Percentiles rank a stretch among this genome's conserved stretches.
Conservation (phyloP, 2,888 invertebrate genomes). For the Plemyria rubiginata region DNA sequence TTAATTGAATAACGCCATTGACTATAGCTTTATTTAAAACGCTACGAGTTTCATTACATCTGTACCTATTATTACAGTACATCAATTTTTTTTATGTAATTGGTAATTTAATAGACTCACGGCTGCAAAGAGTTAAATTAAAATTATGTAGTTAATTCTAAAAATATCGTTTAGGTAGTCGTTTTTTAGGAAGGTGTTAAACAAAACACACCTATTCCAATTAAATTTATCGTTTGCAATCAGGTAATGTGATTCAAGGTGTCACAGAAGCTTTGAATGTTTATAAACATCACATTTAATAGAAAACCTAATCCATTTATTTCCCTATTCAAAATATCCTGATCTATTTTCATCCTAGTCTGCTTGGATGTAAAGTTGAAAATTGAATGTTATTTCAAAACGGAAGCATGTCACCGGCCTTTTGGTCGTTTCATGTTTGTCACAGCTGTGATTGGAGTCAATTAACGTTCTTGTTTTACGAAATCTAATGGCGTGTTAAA, state of each 20-base stretch:
- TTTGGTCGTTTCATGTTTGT: slow-evolving; percentile 48
- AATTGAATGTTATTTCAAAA: slow-evolving; percentile 15
- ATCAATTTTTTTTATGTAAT: too few relatives aligned
- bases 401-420: slow-evolving; percentile 45
- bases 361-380: slow-evolving; percentile 7
- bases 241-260: slow-evolving; percentile 12
- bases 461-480: slow-evolving; percentile 49
- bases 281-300: slow-evolving; percentile 26
- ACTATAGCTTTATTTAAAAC: too few relatives aligned
- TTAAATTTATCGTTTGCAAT: neutral
- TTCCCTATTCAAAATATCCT: neutral
- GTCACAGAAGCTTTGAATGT: slow-evolving; percentile 16
- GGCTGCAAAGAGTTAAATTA: too few relatives aligned
- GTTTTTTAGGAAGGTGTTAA: neutral
- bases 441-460: slow-evolving; percentile 52
- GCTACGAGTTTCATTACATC: too few relatives aligned
- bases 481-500: slow-evolving; percentile 39
- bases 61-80: too few relatives aligned
- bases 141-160: too few relatives aligned
- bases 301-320: slow-evolving; percentile 26
- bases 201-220: neutral
- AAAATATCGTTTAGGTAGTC: too few relatives aligned
- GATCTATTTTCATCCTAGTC: slow-evolving; percentile 12
- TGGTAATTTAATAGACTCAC: too few relatives aligned
- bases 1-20: too few relatives aligned